Percentiles rank a stretch among this genome's conserved stretches.
Conservation (phyloP, 2,113 vertebrate genomes). For the Thunnus thynnus region DNA sequence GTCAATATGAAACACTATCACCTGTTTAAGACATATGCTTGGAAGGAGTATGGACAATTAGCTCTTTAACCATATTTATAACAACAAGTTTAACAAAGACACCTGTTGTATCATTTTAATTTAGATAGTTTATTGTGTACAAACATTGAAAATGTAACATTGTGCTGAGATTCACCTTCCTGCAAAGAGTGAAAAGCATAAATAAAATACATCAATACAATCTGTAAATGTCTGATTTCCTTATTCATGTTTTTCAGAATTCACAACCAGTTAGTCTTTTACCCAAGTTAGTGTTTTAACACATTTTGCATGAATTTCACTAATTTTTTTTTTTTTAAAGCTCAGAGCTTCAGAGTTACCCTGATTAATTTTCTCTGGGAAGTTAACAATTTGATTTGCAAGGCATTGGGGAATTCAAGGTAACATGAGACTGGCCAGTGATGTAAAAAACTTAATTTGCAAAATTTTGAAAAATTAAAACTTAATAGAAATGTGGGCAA, state of each 20-base stretch:
- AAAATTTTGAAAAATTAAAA: no score
- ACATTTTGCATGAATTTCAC: no score
- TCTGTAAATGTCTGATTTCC: constrained; percentile 16
- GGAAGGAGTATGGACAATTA: constrained; percentile 56
- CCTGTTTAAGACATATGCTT: constrained; percentile 55
- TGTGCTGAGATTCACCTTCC: constrained; percentile 29
- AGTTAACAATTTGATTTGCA: no score
- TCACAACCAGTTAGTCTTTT: not conserved
- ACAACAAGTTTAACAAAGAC: constrained; percentile 45
- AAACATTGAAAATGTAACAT: constrained; percentile 52
- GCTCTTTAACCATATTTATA: constrained; percentile 74
- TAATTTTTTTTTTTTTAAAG: no score
- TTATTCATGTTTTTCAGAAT: not conserved
- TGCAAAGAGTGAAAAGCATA: constrained; percentile 38
- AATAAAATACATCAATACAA: constrained; percentile 69
- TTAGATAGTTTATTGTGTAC: constrained; percentile 51
- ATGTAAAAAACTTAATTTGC: no score
- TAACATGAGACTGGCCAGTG: no score
- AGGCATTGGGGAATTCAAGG: no score
- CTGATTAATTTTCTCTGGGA: no score
- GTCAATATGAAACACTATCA: constrained; percentile 71
- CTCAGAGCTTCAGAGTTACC: no score
- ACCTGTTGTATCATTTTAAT: constrained; percentile 51
- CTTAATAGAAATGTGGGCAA: no score
- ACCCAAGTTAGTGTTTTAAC: no score